Evolutionary conservation across 23 tunicate species (phyloP).

Genomic region (Corella eumyota): DNA sequence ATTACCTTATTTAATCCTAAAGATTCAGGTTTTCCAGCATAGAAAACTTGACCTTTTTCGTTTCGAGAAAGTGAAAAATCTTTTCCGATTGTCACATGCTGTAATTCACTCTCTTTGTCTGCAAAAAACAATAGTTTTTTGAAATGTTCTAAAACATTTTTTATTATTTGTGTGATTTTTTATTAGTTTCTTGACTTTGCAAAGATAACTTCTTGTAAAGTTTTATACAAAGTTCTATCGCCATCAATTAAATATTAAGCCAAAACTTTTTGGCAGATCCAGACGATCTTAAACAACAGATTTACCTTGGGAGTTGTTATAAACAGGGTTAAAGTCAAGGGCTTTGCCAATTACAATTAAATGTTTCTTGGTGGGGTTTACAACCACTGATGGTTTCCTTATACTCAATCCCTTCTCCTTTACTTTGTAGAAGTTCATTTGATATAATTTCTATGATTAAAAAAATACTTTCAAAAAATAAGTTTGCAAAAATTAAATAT

Average conservation of each 20-base stretch:
- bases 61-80: constrained; percentile 27
- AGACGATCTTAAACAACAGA: too few species aligned
- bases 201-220: too few species aligned
- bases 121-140: neutral
- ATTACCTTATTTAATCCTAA: constrained; percentile 41
- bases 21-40: constrained; percentile 31
- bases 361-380: constrained; percentile 37
- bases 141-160: neutral
- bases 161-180: neutral
- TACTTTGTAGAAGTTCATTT: neutral
- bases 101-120: constrained; percentile 6
- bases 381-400: neutral
- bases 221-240: too few species aligned
- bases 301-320: constrained; percentile 15
- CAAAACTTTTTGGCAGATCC: too few species aligned
- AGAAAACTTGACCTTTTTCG: constrained; percentile 29
- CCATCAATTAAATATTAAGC: too few species aligned
- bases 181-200: too few species aligned
- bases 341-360: constrained; percentile 12
- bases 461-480: too few species aligned
- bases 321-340: constrained; percentile 16
- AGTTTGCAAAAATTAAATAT: too few species aligned
- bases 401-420: neutral
- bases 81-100: constrained; percentile 15
- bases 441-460: too few species aligned